Percentiles rank a stretch among this genome's conserved stretches.
Evolutionary conservation across 2,888 invertebrate species (phyloP).

Genomic region (Eucera pruinosa): DNA sequence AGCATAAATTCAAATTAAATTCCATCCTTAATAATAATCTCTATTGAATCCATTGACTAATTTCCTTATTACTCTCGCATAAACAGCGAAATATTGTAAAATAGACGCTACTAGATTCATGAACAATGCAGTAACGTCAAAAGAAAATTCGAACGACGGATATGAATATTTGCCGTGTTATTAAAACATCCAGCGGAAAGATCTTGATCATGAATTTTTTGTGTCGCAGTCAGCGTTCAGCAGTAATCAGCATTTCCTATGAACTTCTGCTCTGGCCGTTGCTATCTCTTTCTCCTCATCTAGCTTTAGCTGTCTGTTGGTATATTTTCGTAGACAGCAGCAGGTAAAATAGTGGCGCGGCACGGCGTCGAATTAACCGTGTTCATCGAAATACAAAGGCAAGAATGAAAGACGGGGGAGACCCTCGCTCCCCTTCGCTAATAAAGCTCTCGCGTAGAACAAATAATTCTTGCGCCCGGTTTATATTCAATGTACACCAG

Average conservation of each 20-base stretch:
- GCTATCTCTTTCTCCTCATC: background rate
- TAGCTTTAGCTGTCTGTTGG: background rate
- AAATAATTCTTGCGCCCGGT: slow-evolving; percentile 33
- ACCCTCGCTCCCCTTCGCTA: slow-evolving; percentile 35
- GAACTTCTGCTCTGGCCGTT: background rate
- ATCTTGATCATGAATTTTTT: slow-evolving; percentile 1
- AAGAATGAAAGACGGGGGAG: slow-evolving; percentile 12
- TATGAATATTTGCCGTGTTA: slow-evolving; percentile 24
- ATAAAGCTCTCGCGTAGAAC: slow-evolving; percentile 49
- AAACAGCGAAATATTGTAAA: background rate
- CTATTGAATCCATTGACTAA: too few species aligned
- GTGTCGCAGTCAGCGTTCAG: background rate
- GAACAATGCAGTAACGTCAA: background rate
- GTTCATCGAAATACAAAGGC: slow-evolving; percentile 34
- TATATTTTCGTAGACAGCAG: slow-evolving; percentile 5
- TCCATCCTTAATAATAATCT: too few species aligned
- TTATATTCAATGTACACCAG: slow-evolving; percentile 43
- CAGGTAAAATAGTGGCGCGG: slow-evolving; percentile 4
- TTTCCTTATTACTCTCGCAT: slow-evolving; percentile 6
- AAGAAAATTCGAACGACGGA: background rate
- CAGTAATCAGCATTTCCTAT: slow-evolving; percentile 5
- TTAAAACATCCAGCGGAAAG: slow-evolving; percentile 25
- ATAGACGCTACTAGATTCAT: background rate
- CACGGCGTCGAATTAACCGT: slow-evolving; percentile 32
- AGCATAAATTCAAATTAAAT: too few species aligned